Conservation (phyloP, 2,113 vertebrate genomes). For the Cariama cristata region DNA sequence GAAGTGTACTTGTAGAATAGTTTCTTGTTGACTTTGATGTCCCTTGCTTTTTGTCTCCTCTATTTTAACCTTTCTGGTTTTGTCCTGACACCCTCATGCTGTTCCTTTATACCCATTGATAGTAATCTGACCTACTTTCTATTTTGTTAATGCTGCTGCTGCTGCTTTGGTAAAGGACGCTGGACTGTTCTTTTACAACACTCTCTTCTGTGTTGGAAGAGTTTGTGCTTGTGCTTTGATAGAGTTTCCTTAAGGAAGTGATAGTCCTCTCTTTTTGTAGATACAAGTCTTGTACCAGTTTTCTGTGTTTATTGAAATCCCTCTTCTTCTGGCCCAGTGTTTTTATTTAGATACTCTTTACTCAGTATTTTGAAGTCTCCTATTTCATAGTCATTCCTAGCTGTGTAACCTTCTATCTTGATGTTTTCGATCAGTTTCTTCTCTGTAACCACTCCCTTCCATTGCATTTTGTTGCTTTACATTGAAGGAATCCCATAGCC, state of each 20-base stretch:
- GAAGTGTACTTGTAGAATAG: background rate
- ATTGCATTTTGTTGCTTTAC: background rate
- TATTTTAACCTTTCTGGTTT: background rate
- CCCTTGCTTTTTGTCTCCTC: background rate
- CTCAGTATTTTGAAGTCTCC: background rate
- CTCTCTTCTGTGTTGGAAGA: background rate
- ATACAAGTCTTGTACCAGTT: background rate
- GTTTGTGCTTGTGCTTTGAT: background rate
- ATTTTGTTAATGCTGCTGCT: background rate
- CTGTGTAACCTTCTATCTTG: background rate
- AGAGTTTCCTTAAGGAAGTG: background rate
- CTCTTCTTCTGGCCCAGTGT: background rate
- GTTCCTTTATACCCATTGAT: slow-evolving; percentile 20
- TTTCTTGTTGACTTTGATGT: background rate
- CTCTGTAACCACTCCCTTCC: background rate
- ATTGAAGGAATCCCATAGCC: background rate
- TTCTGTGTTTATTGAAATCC: background rate
- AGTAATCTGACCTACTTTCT: slow-evolving; percentile 49
- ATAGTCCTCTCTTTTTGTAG: background rate
- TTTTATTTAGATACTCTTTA: background rate
- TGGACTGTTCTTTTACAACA: background rate
- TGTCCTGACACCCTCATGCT: background rate
- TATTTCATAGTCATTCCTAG: background rate
- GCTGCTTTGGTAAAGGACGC: background rate
- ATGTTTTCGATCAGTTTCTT: background rate